Evolutionary conservation across 2,888 invertebrate species (phyloP).

Genomic region (Drosophila pegasa): DNA sequence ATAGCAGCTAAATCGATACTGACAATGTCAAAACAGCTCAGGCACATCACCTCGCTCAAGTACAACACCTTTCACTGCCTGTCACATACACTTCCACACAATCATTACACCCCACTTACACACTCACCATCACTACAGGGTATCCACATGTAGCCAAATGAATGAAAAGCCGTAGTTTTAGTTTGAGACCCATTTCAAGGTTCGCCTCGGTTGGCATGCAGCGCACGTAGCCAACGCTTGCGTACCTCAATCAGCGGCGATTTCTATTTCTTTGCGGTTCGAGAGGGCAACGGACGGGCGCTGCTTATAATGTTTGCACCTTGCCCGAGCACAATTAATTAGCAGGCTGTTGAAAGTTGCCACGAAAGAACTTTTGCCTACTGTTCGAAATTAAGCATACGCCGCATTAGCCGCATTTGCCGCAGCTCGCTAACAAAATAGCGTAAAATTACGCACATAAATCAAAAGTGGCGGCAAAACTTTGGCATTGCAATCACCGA

Average conservation of each 20-base stretch:
- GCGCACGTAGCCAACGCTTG: conserved; percentile 57
- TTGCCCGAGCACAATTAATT: conserved; percentile 69
- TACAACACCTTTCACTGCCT: neutral
- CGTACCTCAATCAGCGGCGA: conserved; percentile 23
- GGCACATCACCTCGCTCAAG: neutral
- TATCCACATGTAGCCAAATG: conserved; percentile 29
- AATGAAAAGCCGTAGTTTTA: conserved; percentile 51
- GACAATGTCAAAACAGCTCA: neutral
- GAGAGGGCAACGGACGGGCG: conserved; percentile 37
- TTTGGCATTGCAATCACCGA: conserved; percentile 34
- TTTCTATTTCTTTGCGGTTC: conserved; percentile 13
- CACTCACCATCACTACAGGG: neutral
- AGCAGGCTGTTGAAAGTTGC: conserved; percentile 46
- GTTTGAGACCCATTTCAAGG: conserved; percentile 27
- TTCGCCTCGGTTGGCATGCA: conserved; percentile 51
- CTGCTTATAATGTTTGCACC: conserved; percentile 52
- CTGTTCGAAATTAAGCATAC: conserved; percentile 61
- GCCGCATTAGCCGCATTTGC: conserved; percentile 30
- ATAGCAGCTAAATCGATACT: neutral
- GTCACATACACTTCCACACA: neutral
- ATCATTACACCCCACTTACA: too few relatives aligned
- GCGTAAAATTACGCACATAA: conserved; percentile 65
- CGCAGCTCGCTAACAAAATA: conserved; percentile 28
- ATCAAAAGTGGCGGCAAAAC: conserved; percentile 58
- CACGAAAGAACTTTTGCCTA: conserved; percentile 47